Conservation (phyloP, 2,113 vertebrate genomes). For the Tachycineta bicolor region DNA sequence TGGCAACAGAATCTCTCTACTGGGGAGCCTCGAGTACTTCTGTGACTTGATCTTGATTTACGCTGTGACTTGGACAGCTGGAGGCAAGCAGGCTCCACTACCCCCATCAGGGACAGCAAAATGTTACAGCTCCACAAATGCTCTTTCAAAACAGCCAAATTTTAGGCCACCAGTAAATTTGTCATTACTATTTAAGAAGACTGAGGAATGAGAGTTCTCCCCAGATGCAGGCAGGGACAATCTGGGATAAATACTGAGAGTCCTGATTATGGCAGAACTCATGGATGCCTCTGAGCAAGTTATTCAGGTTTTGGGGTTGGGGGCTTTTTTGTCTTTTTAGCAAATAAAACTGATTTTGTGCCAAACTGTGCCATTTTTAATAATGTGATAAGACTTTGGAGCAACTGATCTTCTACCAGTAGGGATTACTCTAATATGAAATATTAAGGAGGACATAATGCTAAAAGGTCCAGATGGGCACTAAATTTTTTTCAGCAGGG, state of each 20-base stretch:
- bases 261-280: neutral
- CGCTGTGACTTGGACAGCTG: neutral
- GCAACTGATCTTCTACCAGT: neutral
- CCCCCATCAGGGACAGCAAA: neutral
- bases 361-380: neutral
- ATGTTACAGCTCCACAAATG: neutral
- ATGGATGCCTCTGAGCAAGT: neutral
- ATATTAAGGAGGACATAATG: neutral
- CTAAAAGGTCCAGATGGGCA: neutral
- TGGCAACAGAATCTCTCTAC: neutral
- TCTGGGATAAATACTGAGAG: neutral
- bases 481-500: neutral
- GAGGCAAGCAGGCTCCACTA: neutral
- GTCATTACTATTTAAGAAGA: neutral
- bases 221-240: neutral
- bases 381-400: neutral
- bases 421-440: neutral
- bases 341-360: neutral
- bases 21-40: fast-evolving
- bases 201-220: neutral
- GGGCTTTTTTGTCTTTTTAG: neutral
- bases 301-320: neutral
- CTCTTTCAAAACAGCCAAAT: neutral
- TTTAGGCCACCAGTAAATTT: neutral
- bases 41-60: neutral